Evolutionary conservation across 2,888 invertebrate species (phyloP), one percentile per base, ranked within the genome.

Genomic region (Strigamia maritima): DNA sequence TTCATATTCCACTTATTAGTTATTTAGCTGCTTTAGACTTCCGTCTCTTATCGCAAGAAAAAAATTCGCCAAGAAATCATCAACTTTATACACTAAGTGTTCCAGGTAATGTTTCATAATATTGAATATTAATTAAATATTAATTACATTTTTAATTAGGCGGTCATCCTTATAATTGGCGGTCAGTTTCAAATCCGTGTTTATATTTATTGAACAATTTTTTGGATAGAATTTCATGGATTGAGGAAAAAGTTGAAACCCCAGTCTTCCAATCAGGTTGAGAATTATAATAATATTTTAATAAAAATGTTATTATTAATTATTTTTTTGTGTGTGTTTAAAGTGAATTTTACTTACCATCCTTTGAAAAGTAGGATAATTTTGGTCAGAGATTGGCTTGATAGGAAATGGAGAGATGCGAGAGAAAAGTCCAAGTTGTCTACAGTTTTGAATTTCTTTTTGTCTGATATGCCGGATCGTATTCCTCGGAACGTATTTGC

Each of bases 151-250:
- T 49, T 49, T n/a, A 80, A 80, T 76, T 79, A 84, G 84, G 94
- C 24, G 94, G 94, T 38, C 94, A 94, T 86, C 94, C 95, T 0
- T 91, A 93, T 83, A 94, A 93, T 84, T 95, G 95, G 95, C 93
- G 91, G 83, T 89, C 89, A 81, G 85, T 95, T 12, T 85, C 90
- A 75, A 89, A 90, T 80, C 90, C 90, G 82, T 90, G 91, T 84
- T 85, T 93, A 12, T 85, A 85, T 40, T 87, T 91, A 0, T 88
- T 94, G 2, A 90, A 89, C 81, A 88, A 89, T 65, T 93, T 92
- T 82, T 90, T 89, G 2, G 88, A 82, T 12, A 79, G 81, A 70
- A 81, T 85, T 65, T 28, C 70, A 12, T 26, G 70, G 26, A 28
- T 8, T 6, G 70, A 70, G 8, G 70, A 70, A 70, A 24, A 38